A percentile compares a stretch with the other conserved stretches of the same genome.
Conservation (phyloP, 2,113 vertebrate genomes). For the Baryphthengus martii region DNA sequence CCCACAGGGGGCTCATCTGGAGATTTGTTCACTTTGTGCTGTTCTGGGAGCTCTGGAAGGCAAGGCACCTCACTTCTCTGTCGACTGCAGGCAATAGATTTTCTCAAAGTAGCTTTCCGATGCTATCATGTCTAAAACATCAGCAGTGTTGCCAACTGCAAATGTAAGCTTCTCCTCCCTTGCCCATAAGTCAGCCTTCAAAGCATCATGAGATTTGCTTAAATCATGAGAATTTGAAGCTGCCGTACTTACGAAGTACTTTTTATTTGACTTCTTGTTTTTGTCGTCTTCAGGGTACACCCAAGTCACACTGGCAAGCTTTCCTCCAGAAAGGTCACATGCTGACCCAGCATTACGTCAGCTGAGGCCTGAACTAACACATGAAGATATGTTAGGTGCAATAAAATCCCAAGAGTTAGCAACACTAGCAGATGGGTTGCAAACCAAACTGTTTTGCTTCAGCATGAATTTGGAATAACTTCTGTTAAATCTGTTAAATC, state of each 20-base stretch:
- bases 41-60: not conserved
- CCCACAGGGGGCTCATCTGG: not conserved
- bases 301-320: constrained; percentile 32
- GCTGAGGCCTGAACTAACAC: not conserved
- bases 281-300: not conserved
- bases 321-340: constrained; percentile 32
- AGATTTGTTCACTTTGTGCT: not conserved
- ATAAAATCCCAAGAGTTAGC: not conserved
- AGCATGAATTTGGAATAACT: not conserved
- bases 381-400: not conserved
- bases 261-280: constrained; percentile 56
- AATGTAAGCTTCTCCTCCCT: not conserved
- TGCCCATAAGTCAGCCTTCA: not conserved
- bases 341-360: constrained; percentile 22
- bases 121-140: not conserved
- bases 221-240: constrained; percentile 27
- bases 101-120: not conserved
- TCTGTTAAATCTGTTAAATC: not conserved
- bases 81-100: not conserved
- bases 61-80: not conserved
- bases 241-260: not conserved
- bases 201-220: not conserved
- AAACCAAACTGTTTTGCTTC: not conserved
- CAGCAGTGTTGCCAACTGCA: not conserved
- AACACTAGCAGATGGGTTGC: not conserved